Conservation (phyloP, 2,888 invertebrate genomes). For the Plagodis pulveraria region DNA sequence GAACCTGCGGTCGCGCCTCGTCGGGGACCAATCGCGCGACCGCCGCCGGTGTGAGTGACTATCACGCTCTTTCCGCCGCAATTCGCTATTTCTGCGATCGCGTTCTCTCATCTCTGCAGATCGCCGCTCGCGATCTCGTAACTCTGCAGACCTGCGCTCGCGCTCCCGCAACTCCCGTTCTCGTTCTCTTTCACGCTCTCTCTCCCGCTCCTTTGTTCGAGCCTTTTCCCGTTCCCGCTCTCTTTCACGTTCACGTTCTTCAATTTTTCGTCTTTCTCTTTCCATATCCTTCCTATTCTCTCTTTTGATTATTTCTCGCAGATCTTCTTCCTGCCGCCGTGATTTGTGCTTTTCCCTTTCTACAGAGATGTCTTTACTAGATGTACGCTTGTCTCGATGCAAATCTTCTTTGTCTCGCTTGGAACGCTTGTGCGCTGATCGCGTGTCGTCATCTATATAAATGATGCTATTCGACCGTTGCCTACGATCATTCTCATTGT, state of each 20-base stretch:
- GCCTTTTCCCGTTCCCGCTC: slow-evolving; percentile 52
- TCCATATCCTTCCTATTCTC: slow-evolving; percentile 62
- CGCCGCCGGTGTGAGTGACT: slow-evolving; percentile 39
- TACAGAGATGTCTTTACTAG: slow-evolving; percentile 60
- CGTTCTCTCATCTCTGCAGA: slow-evolving; percentile 41
- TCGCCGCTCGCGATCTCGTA: slow-evolving; percentile 35
- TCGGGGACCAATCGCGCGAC: slow-evolving; percentile 32
- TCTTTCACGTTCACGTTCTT: slow-evolving; percentile 44
- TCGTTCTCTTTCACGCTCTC: slow-evolving; percentile 45
- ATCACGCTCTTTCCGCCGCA: slow-evolving; percentile 11
- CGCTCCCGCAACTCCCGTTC: slow-evolving; percentile 41
- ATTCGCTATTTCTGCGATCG: slow-evolving; percentile 26
- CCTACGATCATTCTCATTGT: slow-evolving; percentile 67
- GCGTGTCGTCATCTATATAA: slow-evolving; percentile 52
- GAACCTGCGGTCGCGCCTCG: slow-evolving; percentile 26
- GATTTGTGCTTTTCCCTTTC: slow-evolving; percentile 60
- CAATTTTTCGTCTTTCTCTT: slow-evolving; percentile 62
- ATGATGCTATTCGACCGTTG: slow-evolving; percentile 73
- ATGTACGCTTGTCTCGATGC: slow-evolving; percentile 69
- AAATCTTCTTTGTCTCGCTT: slow-evolving; percentile 68
- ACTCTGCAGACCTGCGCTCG: neutral
- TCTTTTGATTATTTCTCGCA: slow-evolving; percentile 67
- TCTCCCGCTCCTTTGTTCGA: slow-evolving; percentile 52
- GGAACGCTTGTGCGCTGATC: slow-evolving; percentile 71
- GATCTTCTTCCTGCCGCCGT: slow-evolving; percentile 71